phyloP scores from a whole-genome alignment of 2,113 vertebrate genomes.

The Spheniscus mendiculus region DNA sequence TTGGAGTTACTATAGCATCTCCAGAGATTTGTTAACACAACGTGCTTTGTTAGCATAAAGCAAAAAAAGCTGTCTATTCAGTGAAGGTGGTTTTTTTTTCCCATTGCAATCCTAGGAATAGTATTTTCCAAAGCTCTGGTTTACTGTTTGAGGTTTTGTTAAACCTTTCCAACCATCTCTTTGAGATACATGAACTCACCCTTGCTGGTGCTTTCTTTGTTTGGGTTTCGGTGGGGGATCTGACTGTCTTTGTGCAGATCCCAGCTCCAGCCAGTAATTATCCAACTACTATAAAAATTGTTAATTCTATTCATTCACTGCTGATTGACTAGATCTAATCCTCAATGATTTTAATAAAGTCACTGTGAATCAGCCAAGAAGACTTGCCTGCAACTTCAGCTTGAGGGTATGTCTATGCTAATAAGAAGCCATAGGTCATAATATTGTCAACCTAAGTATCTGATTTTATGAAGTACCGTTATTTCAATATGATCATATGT shows the following conservation, averaged over 20 bases:
- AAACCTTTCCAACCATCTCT: background rate
- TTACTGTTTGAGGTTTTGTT: constrained; percentile 5
- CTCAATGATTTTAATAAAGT: background rate
- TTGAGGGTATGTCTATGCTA: background rate
- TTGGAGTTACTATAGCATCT: background rate
- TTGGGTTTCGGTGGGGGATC: background rate
- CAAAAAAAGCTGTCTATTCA: background rate
- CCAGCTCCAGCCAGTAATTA: background rate
- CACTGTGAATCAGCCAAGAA: background rate
- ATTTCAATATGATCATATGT: background rate
- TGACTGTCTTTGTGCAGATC: background rate
- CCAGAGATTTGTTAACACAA: constrained; percentile 17
- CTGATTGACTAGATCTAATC: background rate
- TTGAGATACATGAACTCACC: background rate
- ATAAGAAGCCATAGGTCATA: background rate
- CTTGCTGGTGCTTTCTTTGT: background rate
- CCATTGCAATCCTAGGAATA: background rate
- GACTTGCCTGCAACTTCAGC: background rate
- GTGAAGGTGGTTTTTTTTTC: background rate
- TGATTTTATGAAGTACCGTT: background rate
- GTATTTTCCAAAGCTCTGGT: background rate
- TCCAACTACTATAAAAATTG: background rate
- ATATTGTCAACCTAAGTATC: background rate
- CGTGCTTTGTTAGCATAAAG: background rate
- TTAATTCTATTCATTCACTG: background rate